These are phyloP conservation scores for Paradoxurus hermaphroditus DNA, from an alignment of 2,113 vertebrate species.

Conservation along the genomic window DNA sequence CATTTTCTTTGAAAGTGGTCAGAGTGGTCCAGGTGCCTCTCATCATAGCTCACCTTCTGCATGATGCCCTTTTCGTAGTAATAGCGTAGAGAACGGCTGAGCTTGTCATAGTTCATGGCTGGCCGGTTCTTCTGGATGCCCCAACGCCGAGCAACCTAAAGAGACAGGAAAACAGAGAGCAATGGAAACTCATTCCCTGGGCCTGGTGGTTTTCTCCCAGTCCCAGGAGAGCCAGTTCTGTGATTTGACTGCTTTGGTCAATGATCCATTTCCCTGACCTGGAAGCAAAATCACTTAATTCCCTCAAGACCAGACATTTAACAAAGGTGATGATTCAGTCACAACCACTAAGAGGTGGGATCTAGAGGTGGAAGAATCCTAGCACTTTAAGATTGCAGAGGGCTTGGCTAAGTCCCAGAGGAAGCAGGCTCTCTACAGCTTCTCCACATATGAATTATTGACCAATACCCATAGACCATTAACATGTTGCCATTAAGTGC, in stretches of 20 bases:
- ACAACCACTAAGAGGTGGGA: not conserved
- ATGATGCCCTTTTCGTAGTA: constrained; percentile 99
- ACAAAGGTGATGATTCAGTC: constrained; percentile 47
- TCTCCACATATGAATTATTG: constrained; percentile 67
- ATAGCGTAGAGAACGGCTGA: constrained; percentile 97
- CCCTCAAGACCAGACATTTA: constrained; percentile 6
- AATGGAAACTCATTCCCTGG: not conserved
- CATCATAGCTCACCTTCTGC: constrained; percentile 89
- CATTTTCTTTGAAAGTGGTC: not conserved
- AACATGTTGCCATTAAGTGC: constrained; percentile 73
- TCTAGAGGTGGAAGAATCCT: constrained; percentile 15
- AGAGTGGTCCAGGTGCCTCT: not conserved
- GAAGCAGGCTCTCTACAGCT: constrained; percentile 46
- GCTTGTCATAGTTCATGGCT: constrained; percentile 98
- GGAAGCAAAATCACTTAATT: constrained; percentile 28
- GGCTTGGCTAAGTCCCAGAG: constrained; percentile 62
- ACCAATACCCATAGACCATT: constrained; percentile 75
- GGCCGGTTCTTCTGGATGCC: constrained; percentile 98
- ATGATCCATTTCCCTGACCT: not conserved
- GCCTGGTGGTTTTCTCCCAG: not conserved
- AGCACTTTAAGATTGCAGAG: constrained; percentile 36
- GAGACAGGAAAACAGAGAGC: constrained; percentile 16
- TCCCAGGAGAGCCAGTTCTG: not conserved
- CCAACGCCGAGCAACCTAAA: constrained; percentile 96
- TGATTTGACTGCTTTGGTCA: not conserved